phyloP scores from a whole-genome alignment of 2,797 vertebrate species.

The Gymnoscopelus braueri region DNA sequence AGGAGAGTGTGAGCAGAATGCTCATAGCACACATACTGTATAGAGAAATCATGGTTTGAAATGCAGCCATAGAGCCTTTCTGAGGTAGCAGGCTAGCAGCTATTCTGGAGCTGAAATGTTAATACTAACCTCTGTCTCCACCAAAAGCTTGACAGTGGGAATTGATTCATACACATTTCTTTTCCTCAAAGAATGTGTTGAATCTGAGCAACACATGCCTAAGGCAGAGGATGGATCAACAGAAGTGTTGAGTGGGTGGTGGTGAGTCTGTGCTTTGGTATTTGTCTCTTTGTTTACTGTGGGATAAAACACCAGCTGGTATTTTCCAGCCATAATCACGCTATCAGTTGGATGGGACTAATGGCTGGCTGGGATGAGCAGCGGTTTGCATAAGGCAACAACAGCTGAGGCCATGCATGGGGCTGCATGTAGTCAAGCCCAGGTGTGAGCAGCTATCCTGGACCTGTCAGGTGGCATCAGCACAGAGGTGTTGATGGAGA shows the following conservation, averaged over 20 bases:
- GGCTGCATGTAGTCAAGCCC: conserved; percentile 58
- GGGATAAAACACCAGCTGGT: conserved; percentile 78
- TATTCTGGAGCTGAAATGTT: conserved; percentile 56
- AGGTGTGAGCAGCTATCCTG: conserved; percentile 69
- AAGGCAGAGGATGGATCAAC: conserved; percentile 59
- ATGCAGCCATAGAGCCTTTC: conserved; percentile 37
- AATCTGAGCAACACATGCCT: conserved; percentile 68
- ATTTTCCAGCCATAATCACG: conserved; percentile 69
- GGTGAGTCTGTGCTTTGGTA: conserved; percentile 64
- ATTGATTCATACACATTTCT: conserved; percentile 59
- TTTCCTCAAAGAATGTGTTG: conserved; percentile 59
- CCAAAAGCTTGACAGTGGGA: conserved; percentile 55
- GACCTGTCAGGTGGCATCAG: conserved; percentile 59
- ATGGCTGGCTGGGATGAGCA: conserved; percentile 51
- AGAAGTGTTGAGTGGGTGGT: conserved; percentile 68
- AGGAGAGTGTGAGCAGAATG: conserved; percentile 68
- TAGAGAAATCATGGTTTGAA: conserved; percentile 48
- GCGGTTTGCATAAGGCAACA: conserved; percentile 50
- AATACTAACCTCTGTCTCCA: conserved; percentile 49
- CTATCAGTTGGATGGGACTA: conserved; percentile 66
- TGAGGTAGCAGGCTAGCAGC: conserved; percentile 42
- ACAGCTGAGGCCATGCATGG: conserved; percentile 65
- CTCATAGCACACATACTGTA: conserved; percentile 33
- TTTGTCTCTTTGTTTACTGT: conserved; percentile 75
- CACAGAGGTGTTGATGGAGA: conserved; percentile 79